Evolutionary conservation across 2,888 invertebrate species (phyloP).

Genomic region (Gonocerus acuteangulatus): DNA sequence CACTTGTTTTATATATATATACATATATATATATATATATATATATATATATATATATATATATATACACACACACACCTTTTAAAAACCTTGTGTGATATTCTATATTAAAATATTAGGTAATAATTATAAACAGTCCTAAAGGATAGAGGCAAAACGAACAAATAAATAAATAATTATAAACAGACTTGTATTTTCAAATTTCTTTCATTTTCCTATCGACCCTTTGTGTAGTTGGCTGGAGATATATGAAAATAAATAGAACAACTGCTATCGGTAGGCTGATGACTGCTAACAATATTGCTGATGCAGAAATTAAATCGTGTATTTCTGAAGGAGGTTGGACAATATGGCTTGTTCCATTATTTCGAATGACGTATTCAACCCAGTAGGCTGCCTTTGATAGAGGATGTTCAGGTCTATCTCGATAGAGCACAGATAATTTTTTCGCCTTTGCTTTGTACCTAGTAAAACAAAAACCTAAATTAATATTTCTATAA

Average conservation of each 20-base stretch:
- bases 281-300: background rate
- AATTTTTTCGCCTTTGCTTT: conserved; percentile 26
- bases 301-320: background rate
- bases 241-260: background rate
- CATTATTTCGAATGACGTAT: conserved; percentile 50
- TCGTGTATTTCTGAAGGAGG: background rate
- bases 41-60: too few relatives aligned
- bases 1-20: too few relatives aligned
- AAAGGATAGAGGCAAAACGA: too few relatives aligned
- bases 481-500: too few relatives aligned
- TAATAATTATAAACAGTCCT: too few relatives aligned
- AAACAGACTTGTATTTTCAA: too few relatives aligned
- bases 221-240: background rate
- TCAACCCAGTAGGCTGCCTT: conserved; percentile 58
- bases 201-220: background rate
- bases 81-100: too few relatives aligned
- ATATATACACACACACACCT: too few relatives aligned
- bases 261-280: background rate
- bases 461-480: too few relatives aligned
- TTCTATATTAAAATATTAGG: too few relatives aligned
- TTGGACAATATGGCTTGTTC: conserved; percentile 1
- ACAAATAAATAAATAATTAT: too few relatives aligned
- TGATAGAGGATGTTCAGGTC: conserved; percentile 51
- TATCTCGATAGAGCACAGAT: conserved; percentile 42
- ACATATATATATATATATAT: too few relatives aligned